Percentiles rank a stretch among this genome's conserved stretches.
Evolutionary conservation across 2,113 vertebrate species (phyloP).

Genomic region (Capreolus pygargus): DNA sequence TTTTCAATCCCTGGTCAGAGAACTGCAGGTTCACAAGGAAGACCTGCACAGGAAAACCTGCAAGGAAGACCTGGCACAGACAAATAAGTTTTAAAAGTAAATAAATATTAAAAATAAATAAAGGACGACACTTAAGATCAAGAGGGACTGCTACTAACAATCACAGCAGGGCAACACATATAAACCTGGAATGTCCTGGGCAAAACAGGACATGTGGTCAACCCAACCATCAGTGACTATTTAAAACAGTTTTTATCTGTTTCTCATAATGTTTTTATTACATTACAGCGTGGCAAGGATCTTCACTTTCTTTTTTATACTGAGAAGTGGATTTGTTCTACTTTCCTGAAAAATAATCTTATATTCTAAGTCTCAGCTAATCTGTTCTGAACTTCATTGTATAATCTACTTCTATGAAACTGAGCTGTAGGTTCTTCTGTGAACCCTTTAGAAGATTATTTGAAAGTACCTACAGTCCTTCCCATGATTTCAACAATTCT

Average conservation of each 20-base stretch:
- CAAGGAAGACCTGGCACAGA: neutral
- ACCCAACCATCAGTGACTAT: neutral
- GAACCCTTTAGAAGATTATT: neutral
- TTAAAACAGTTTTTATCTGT: constrained; percentile 16
- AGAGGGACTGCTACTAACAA: neutral
- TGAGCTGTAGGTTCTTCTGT: neutral
- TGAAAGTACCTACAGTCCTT: neutral
- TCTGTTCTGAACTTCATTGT: neutral
- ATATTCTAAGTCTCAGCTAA: neutral
- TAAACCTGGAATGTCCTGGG: neutral
- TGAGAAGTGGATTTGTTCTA: neutral
- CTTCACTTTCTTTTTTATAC: neutral
- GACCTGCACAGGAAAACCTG: too few relatives aligned
- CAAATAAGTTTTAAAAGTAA: neutral
- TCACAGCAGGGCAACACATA: neutral
- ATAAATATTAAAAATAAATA: neutral
- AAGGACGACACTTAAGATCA: neutral
- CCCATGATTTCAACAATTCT: neutral
- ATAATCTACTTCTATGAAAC: neutral
- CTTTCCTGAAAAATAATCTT: constrained; percentile 9
- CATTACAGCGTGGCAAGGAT: neutral
- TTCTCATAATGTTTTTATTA: neutral
- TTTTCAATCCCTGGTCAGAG: neutral
- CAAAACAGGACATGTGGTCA: neutral
- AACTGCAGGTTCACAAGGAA: neutral